These are phyloP conservation scores for Aphaenogaster floridana DNA, from an alignment of 1,140 invertebrate species.

Conservation along the genomic window DNA sequence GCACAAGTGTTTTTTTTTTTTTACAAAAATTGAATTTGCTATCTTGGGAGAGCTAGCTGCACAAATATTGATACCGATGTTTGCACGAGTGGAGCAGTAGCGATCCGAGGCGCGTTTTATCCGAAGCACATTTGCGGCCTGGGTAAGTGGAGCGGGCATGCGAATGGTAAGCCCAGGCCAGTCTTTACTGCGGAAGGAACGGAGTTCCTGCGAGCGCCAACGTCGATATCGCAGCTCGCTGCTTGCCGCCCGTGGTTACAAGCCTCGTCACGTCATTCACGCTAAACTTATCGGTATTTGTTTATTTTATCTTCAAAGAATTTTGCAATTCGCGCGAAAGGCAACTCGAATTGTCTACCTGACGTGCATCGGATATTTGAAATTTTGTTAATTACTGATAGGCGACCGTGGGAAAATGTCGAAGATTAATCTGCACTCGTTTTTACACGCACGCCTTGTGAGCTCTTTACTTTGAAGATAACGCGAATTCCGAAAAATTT, in stretches of 20 bases:
- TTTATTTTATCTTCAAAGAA: conserved; percentile 32
- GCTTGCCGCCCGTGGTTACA: conserved; percentile 55
- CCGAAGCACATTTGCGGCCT: conserved; percentile 20
- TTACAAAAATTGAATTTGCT: conserved; percentile 41
- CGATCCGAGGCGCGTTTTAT: conserved; percentile 41
- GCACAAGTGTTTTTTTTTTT: not conserved
- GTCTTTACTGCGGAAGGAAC: conserved; percentile 46
- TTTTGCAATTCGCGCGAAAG: not conserved
- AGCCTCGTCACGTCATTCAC: conserved; percentile 27
- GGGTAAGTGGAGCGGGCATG: conserved; percentile 37
- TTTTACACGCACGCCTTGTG: not conserved
- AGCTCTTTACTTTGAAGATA: not conserved
- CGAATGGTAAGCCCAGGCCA: conserved; percentile 36
- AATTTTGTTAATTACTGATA: not conserved
- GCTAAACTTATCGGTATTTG: conserved; percentile 35
- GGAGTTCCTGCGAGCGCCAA: conserved; percentile 17
- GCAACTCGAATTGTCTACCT: not conserved
- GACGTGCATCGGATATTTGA: not conserved
- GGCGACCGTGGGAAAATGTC: not conserved
- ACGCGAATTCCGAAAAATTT: conserved; percentile 2
- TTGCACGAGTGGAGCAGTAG: conserved; percentile 11
- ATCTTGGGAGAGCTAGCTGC: not conserved
- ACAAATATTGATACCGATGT: conserved; percentile 60
- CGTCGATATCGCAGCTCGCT: conserved; percentile 63
- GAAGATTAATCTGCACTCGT: not conserved